Conservation (phyloP, 1,140 invertebrate species). For the Calosoma granatense region DNA sequence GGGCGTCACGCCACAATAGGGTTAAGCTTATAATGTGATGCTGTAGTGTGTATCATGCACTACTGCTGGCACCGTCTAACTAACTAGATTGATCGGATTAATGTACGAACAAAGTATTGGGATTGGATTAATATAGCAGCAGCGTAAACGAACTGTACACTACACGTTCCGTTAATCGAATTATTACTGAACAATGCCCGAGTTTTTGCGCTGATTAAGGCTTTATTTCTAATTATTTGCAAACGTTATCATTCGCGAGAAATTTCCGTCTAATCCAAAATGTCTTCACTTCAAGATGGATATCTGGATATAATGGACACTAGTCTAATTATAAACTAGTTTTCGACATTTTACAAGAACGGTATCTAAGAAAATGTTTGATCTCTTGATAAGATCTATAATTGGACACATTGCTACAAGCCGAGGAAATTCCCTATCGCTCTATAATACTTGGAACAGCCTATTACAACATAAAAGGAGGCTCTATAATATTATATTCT, state of each 20-base stretch:
- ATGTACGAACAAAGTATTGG: neutral
- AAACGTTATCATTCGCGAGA: neutral
- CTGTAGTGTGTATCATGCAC: neutral
- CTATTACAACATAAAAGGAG: no score
- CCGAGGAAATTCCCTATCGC: no score
- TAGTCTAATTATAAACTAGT: no score
- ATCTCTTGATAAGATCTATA: no score
- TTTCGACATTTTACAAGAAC: no score
- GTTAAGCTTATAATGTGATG: neutral
- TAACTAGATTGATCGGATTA: neutral
- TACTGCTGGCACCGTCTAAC: neutral
- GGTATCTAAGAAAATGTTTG: no score
- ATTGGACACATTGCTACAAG: no score
- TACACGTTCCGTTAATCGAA: neutral
- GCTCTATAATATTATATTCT: no score
- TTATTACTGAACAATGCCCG: neutral
- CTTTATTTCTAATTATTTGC: slow-evolving; percentile 6
- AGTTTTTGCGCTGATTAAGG: slow-evolving; percentile 4
- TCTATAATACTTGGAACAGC: no score
- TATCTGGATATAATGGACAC: no score
- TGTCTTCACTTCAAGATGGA: no score
- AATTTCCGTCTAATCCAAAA: neutral
- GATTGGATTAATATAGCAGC: slow-evolving; percentile 4
- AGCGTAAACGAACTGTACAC: neutral
- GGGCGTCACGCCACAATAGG: neutral